A percentile compares a stretch with the other conserved stretches of the same genome.
Conservation (phyloP, 1,140 invertebrate genomes). For the Drosophila santomea region DNA sequence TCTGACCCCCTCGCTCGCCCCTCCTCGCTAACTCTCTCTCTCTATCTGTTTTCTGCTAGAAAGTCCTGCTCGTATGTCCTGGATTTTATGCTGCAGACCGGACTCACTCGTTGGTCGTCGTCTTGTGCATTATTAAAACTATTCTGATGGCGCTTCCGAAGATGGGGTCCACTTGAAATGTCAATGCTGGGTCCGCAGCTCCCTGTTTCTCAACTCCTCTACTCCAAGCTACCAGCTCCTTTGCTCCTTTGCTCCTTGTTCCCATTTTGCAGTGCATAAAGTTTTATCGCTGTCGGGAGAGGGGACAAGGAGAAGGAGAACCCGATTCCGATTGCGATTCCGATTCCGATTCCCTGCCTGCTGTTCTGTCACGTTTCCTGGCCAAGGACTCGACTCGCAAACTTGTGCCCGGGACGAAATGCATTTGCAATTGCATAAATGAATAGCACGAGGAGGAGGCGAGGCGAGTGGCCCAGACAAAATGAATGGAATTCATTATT, state of each 20-base stretch:
- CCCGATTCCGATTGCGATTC: not conserved
- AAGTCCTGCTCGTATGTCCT: constrained; percentile 69
- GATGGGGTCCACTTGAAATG: constrained; percentile 70
- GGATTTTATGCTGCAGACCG: constrained; percentile 74
- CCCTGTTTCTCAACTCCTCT: constrained; percentile 5
- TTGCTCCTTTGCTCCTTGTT: constrained; percentile 4
- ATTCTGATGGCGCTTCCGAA: constrained; percentile 70
- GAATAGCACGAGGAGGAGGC: constrained; percentile 28
- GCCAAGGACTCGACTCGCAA: constrained; percentile 34
- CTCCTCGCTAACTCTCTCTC: not conserved
- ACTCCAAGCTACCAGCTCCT: not conserved
- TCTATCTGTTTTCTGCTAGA: not conserved
- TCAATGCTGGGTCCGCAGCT: constrained; percentile 64
- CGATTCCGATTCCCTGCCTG: constrained; percentile 4
- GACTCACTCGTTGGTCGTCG: constrained; percentile 57
- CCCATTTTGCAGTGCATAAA: constrained; percentile 68
- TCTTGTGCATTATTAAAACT: constrained; percentile 84
- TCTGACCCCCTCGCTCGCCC: constrained; percentile 28
- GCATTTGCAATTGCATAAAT: constrained; percentile 70
- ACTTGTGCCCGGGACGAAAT: constrained; percentile 55
- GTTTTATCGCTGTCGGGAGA: constrained; percentile 70
- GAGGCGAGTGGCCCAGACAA: constrained; percentile 50
- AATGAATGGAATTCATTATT: constrained; percentile 84
- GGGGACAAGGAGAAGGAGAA: not conserved
- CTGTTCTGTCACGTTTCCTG: constrained; percentile 54